phyloP scores from a whole-genome alignment of 2,113 vertebrate species.

The Poeciliopsis occidentalis region DNA sequence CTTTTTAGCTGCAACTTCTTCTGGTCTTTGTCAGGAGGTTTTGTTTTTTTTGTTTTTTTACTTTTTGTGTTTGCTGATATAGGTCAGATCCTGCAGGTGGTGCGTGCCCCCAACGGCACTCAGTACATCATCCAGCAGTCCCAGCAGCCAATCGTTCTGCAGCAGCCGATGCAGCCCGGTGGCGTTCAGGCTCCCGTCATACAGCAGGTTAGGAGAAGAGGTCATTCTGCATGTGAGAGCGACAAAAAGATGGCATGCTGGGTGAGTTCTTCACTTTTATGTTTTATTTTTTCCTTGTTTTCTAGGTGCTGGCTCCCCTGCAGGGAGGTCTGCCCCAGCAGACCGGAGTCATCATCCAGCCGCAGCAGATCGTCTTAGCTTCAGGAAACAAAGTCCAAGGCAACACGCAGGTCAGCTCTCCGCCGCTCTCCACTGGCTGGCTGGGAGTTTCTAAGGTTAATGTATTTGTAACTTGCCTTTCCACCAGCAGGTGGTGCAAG shows the following conservation, averaged over 20 bases:
- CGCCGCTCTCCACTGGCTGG: background rate
- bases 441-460: background rate
- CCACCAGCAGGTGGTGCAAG: slow-evolving; percentile 76
- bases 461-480: too few relatives aligned
- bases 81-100: slow-evolving; percentile 97
- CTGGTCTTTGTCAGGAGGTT: too few relatives aligned
- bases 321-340: slow-evolving; percentile 93
- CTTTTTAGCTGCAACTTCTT: background rate
- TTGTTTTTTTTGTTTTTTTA: background rate
- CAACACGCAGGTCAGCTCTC: slow-evolving; percentile 84
- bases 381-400: slow-evolving; percentile 88
- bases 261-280: background rate
- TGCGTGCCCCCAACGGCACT: slow-evolving; percentile 90
- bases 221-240: background rate
- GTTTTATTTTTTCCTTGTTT: background rate
- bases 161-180: slow-evolving; percentile 95
- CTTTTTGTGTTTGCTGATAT: slow-evolving; percentile 1
- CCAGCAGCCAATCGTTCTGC: slow-evolving; percentile 93
- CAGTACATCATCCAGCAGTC: slow-evolving; percentile 96
- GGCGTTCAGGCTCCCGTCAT: slow-evolving; percentile 96
- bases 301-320: slow-evolving; percentile 91
- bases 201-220: slow-evolving; percentile 85
- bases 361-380: slow-evolving; percentile 95
- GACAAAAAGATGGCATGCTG: background rate
- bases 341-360: slow-evolving; percentile 98